Base-by-base conservation (phyloP, 2,113 vertebrate species). In the Apus apus region DNA sequence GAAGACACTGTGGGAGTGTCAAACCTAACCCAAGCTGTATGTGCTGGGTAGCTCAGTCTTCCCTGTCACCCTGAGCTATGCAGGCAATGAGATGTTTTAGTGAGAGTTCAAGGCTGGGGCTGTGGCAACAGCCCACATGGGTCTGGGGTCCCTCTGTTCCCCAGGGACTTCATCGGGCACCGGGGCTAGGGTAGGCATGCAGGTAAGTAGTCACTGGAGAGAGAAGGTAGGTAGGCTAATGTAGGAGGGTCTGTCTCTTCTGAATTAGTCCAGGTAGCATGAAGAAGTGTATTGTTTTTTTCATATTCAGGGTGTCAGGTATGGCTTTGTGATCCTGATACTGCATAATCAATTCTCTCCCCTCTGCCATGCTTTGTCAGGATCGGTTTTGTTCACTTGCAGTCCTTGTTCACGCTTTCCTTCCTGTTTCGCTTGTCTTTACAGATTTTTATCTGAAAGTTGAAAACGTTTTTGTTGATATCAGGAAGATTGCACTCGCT, bases 291-390 rank as follows among this genome's bases (percentile, higher is more conserved):
- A 90, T 96, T 96, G 93, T 85, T 93, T 96, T 96, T 95, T 94
- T 87, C 85, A 64, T 85, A 85, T 90, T 87, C 91, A 66, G 87
- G 85, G 48, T 96, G 79, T 95, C 93, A 95, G 92, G 91, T 94
- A 89, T 19, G 71, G 89, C 94, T 96, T 96, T 96, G 95, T 96
- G 95, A 95, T 95, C 84, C 89, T 94, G 95, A 96, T 96, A 83
- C 76, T 76, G 91, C 87, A 87, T 97, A 97, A 97, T 96, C 96
- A 82, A 94, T 97, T 97, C 54, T 91, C 67, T 91, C 14, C 76
- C 71, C 81, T 95, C 85, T 58, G 85, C 92, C 48, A 51, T 94
- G 94, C 91, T 95, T 92, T 93, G 90, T 95, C 95, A 94, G 89
- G 66, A 82, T 50, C 8, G 9, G 70, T 92, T 97, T 80, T 87